Evolutionary conservation across 2,888 invertebrate genomes (phyloP), one percentile per base, ranked within the genome.

Genomic region (Phaedon cochleariae): DNA sequence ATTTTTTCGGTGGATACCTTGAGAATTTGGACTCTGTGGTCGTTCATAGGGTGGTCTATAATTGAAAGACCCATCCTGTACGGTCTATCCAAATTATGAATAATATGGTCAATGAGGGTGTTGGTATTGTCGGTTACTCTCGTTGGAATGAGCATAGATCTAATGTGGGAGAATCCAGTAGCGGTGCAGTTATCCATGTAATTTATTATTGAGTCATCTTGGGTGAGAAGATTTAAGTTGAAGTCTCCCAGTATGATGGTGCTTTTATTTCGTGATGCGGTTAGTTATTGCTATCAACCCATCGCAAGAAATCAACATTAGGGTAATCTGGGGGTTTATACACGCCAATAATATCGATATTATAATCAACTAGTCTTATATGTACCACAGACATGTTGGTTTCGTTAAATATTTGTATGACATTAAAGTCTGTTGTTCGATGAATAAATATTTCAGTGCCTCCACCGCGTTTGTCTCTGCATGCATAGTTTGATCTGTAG

Each of bases 281-380:
- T 21, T 49, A 49, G 48, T 21, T 49, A n/a, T n/a, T 49, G 49
- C 22, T 22, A 21, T 49, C 21, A n/a, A 21, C 21, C 21, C 49
- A 49, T 49, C 21, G 20, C 49, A 49, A 49, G 49, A 49, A 49
- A 22, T 49, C 49, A 21, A 21, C 15, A 22, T 49, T 49, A 22
- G 48, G 49, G 49, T 49, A 49, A 49, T 49, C 21, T n/a, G 49
- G 21, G 21, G 49, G 49, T 20, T 49, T 49, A 21, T 49, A 49
- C 22, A 49, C 49, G 21, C 49, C 49, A 18, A 21, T 49, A 9
- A 21, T 21, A 49, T 49, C 18, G 22, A 49, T 49, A 49, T 22
- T 21, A 21, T 15, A 49, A 49, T 49, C 18, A 21, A 49, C 21
- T 22, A 49, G 49, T n/a, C 15, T 49, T 20, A 49, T 20, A 49